Evolutionary conservation across 2,113 vertebrate genomes (phyloP).

Genomic region (Leptocoma aspasia): DNA sequence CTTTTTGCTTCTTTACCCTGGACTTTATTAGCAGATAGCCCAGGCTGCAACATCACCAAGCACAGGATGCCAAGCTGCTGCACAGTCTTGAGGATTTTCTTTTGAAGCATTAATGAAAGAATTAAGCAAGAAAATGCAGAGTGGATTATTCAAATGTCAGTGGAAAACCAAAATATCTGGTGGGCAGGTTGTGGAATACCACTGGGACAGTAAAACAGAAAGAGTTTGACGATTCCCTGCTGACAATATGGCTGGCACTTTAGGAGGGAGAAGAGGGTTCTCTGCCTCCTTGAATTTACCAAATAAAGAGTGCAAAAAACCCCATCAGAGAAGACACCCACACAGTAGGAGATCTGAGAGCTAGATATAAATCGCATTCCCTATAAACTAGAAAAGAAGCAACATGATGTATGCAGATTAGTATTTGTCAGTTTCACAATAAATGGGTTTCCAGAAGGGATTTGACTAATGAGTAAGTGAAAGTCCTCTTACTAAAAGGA

Average conservation of each 20-base stretch:
- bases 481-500: neutral
- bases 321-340: neutral
- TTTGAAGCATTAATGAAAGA: neutral
- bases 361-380: neutral
- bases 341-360: neutral
- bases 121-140: neutral
- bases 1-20: no score
- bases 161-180: neutral
- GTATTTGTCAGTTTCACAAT: neutral
- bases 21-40: no score
- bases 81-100: neutral
- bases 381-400: neutral
- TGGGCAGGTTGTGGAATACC: neutral
- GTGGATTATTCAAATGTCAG: neutral
- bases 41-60: no score
- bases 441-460: neutral
- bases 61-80: neutral
- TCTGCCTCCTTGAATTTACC: neutral
- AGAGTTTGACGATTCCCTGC: neutral
- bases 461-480: neutral
- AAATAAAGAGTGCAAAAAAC: neutral
- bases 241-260: neutral
- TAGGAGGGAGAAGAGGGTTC: neutral
- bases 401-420: neutral
- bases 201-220: neutral